These are phyloP conservation scores for Thalassoma bifasciatum DNA, from an alignment of 2,113 vertebrate species.

Conservation along the genomic window DNA sequence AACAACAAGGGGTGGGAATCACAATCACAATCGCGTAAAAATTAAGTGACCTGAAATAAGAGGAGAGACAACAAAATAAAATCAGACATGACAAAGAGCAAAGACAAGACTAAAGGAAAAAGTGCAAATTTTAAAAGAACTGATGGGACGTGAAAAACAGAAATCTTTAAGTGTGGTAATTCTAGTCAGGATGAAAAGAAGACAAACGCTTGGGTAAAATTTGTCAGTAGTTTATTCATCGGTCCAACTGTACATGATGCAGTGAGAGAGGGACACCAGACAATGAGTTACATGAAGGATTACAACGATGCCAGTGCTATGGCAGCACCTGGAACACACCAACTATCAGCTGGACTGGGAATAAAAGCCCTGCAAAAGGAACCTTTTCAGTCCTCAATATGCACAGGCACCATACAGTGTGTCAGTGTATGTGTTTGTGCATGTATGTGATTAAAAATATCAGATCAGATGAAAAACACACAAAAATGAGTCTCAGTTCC, in stretches of 20 bases:
- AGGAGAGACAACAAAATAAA: no score
- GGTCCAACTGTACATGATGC: slow-evolving; percentile 82
- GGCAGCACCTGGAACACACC: slow-evolving; percentile 79
- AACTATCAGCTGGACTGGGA: slow-evolving; percentile 74
- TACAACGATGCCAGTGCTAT: slow-evolving; percentile 74
- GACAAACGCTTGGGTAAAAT: slow-evolving; percentile 66
- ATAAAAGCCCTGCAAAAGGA: slow-evolving; percentile 69
- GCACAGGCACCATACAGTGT: slow-evolving; percentile 72
- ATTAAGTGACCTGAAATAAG: no score
- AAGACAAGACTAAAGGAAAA: no score
- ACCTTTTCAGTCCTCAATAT: slow-evolving; percentile 68
- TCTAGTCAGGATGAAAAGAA: slow-evolving; percentile 19
- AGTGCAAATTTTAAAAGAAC: no score
- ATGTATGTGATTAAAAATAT: slow-evolving; percentile 73
- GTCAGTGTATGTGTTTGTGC: slow-evolving; percentile 28
- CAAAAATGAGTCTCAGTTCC: slow-evolving; percentile 66
- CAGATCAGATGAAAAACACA: slow-evolving; percentile 72
- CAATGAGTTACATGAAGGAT: slow-evolving; percentile 72
- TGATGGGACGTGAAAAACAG: no score
- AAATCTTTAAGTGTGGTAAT: no score
- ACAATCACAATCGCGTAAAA: no score
- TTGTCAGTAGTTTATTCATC: slow-evolving; percentile 80
- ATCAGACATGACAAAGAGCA: no score
- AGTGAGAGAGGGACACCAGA: slow-evolving; percentile 80
- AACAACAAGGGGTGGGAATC: no score